Evolutionary conservation across 2,888 invertebrate species (phyloP).

Genomic region (Craniophora ligustri): DNA sequence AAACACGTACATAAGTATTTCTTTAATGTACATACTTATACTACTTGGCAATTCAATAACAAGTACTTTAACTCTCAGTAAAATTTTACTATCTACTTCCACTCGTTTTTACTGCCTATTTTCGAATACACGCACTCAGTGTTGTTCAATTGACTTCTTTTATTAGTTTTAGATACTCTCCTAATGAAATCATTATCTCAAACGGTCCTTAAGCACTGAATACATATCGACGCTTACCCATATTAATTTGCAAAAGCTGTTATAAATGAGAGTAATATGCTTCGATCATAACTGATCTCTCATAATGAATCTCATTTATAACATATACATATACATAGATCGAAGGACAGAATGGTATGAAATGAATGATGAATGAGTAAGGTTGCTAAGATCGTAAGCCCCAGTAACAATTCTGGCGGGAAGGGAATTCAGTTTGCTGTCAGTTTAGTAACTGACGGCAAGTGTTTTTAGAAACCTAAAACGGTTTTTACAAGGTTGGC

Average conservation of each 20-base stretch:
- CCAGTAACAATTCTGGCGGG: too few relatives aligned
- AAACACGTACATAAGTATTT: constrained; percentile 10
- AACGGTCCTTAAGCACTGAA: constrained; percentile 16
- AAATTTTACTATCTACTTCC: constrained; percentile 29
- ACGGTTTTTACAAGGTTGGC: too few relatives aligned
- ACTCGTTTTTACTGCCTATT: constrained; percentile 32
- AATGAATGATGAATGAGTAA: too few relatives aligned
- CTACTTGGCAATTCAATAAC: constrained; percentile 34
- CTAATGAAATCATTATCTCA: constrained; percentile 16
- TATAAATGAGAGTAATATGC: constrained; percentile 25
- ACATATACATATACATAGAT: too few relatives aligned
- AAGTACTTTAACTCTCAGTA: constrained; percentile 18
- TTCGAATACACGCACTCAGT: constrained; percentile 30
- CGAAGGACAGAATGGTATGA: constrained; percentile 36
- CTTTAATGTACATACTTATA: constrained; percentile 2
- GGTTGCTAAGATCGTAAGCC: too few relatives aligned
- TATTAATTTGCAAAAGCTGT: constrained; percentile 37
- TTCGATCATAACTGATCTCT: too few relatives aligned
- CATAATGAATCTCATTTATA: too few relatives aligned
- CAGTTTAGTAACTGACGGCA: too few relatives aligned
- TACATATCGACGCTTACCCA: constrained; percentile 41
- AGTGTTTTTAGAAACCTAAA: too few relatives aligned
- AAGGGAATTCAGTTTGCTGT: too few relatives aligned
- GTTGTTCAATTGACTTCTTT: constrained; percentile 34
- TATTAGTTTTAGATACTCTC: constrained; percentile 30